Conservation (phyloP, 2,113 vertebrate genomes). For the Pseudolaguvia tuberculata region DNA sequence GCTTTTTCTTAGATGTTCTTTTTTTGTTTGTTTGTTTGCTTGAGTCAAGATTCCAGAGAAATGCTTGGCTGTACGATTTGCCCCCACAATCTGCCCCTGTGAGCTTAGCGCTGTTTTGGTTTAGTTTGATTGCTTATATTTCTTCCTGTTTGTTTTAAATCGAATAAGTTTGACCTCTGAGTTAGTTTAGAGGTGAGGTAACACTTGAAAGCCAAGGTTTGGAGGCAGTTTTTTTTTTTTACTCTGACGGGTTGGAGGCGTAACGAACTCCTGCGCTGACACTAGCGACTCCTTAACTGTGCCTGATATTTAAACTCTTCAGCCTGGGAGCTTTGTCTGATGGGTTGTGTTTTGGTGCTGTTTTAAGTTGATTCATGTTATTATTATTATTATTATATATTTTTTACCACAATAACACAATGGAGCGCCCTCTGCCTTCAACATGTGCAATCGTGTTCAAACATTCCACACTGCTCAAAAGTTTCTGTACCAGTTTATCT, state of each 20-base stretch:
- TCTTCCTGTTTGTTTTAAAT: slow-evolving; percentile 2
- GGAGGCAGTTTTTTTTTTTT: slow-evolving; percentile 71
- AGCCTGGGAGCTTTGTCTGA: slow-evolving; percentile 82
- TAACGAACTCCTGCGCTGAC: slow-evolving; percentile 68
- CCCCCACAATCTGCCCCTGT: background rate
- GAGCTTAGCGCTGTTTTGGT: background rate
- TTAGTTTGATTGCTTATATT: slow-evolving; percentile 25
- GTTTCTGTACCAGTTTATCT: slow-evolving; percentile 73
- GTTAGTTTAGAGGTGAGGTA: slow-evolving; percentile 61
- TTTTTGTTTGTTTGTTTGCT: slow-evolving; percentile 66
- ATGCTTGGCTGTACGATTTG: slow-evolving; percentile 36
- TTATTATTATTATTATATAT: slow-evolving; percentile 75
- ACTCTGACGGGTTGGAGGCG: slow-evolving; percentile 50
- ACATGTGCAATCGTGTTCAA: slow-evolving; percentile 93
- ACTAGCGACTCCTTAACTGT: slow-evolving; percentile 76
- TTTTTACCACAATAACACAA: slow-evolving; percentile 77
- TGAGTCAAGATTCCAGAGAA: slow-evolving; percentile 60
- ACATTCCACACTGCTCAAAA: slow-evolving; percentile 91
- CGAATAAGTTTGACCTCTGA: slow-evolving; percentile 12
- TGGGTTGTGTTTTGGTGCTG: slow-evolving; percentile 86
- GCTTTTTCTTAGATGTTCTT: slow-evolving; percentile 38
- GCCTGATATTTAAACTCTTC: slow-evolving; percentile 80
- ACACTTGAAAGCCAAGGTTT: slow-evolving; percentile 85
- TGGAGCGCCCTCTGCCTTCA: slow-evolving; percentile 70
- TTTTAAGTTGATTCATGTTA: slow-evolving; percentile 62